A percentile compares a stretch with the other conserved stretches of the same genome.
Evolutionary conservation across 2,797 vertebrate species (phyloP).

Genomic region (Sebastes nivosus): DNA sequence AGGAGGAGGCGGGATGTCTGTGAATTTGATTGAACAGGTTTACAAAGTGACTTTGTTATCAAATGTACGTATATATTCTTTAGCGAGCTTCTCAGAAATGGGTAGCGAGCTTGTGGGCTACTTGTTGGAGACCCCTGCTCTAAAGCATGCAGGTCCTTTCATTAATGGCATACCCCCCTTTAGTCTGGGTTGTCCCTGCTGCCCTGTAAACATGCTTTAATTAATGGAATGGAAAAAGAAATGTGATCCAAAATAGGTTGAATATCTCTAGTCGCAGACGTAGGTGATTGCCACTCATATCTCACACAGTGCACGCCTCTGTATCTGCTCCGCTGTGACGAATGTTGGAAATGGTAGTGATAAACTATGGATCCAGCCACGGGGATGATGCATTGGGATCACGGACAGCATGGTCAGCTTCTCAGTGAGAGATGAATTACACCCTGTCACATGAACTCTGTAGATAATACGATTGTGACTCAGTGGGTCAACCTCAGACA

Average conservation of each 20-base stretch:
- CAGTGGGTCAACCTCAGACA: slow-evolving; percentile 7
- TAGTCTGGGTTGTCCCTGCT: slow-evolving; percentile 38
- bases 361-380: slow-evolving; percentile 8
- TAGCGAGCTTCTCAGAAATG: too few relatives aligned
- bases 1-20: background rate
- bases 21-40: background rate
- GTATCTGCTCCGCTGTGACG: slow-evolving; percentile 24
- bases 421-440: slow-evolving; percentile 33
- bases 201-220: slow-evolving; percentile 18
- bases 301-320: background rate
- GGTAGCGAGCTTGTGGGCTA: too few relatives aligned
- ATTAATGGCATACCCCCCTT: slow-evolving; percentile 21
- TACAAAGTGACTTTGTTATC: too few relatives aligned
- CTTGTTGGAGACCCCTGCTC: background rate
- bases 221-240: slow-evolving; percentile 17
- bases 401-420: background rate
- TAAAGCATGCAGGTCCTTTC: background rate
- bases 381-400: slow-evolving; percentile 22
- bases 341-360: slow-evolving; percentile 7
- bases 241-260: slow-evolving; percentile 27
- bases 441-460: slow-evolving; percentile 42
- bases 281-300: slow-evolving; percentile 9
- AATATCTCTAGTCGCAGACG: slow-evolving; percentile 8
- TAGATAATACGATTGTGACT: slow-evolving; percentile 23
- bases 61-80: too few relatives aligned